Evolutionary conservation across 2,113 vertebrate species (phyloP).

Genomic region (Elaphurus davidianus): DNA sequence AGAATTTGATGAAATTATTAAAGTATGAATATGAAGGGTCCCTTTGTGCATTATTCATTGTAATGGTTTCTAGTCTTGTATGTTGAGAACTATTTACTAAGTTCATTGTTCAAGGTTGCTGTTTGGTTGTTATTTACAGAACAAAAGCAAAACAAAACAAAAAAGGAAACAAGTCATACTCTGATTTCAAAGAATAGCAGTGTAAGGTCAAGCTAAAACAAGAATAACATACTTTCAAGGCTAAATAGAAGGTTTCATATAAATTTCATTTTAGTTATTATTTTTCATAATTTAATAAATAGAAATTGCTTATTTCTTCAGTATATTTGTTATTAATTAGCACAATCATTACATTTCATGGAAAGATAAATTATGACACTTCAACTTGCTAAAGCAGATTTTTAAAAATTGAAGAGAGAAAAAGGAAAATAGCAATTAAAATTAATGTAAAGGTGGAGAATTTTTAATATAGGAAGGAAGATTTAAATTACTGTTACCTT

Average conservation of each 20-base stretch:
- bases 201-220: not conserved
- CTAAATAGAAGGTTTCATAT: not conserved
- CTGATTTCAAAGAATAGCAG: not conserved
- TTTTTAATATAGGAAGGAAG: not conserved
- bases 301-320: not conserved
- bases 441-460: not conserved
- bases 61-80: not conserved
- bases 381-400: not conserved
- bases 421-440: not conserved
- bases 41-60: not conserved
- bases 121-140: not conserved
- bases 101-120: not conserved
- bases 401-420: not conserved
- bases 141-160: slow-evolving; percentile 1
- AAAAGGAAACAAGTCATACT: not conserved
- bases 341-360: not conserved
- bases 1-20: not conserved
- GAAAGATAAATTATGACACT: not conserved
- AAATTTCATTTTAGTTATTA: slow-evolving; percentile 23
- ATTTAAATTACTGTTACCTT: slow-evolving; percentile 84
- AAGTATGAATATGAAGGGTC: not conserved
- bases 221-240: not conserved
- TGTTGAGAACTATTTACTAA: not conserved
- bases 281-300: not conserved
- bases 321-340: not conserved